Evolutionary conservation across 2,888 invertebrate genomes (phyloP), one percentile per base, ranked within the genome.

Genomic region (Polymixis flavicincta): DNA sequence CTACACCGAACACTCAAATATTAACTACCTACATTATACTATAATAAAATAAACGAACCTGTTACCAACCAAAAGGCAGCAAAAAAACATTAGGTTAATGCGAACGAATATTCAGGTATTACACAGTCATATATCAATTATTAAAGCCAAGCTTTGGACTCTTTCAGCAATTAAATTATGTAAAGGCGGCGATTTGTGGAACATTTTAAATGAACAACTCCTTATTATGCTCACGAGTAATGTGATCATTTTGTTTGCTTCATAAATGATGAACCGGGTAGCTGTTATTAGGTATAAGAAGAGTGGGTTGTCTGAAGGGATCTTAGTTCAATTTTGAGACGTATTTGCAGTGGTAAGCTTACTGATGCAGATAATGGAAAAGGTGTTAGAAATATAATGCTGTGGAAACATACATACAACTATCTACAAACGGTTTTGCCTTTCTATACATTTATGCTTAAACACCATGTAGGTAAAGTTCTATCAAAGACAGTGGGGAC

Each of bases 81-180:
- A 48, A 68, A 72, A 37, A 78, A 76, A 76, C 48, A 50, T 76
- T 32, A 48, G 48, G 52, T 52, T 25, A 55, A 50, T 19, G 61
- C 9, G 48, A 69, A 67, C 14, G 52, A 69, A 70, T 72, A 70
- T 72, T 66, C 65, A 32, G 55, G 71, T 69, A 63, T 52, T 28
- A 77, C 61, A 50, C 72, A 59, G 66, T 60, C 78, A 71, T 77
- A 73, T 76, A 80, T 83, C 77, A 85, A 85, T 85, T 78, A 87
- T 78, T 74, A 82, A 79, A 78, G 65, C 55, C 63, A 45, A 69
- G 74, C 67, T 85, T 85, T 78, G 78, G 73, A 85, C 69, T 80
- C 76, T 78, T 78, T 79, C 76, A 79, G 63, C 83, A 83, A 83
- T 87, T 84, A 82, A 71, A 81, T 80, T 79, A 70, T 70, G 77